Conservation (phyloP, 2,888 invertebrate genomes). For the Beris morrisii region DNA sequence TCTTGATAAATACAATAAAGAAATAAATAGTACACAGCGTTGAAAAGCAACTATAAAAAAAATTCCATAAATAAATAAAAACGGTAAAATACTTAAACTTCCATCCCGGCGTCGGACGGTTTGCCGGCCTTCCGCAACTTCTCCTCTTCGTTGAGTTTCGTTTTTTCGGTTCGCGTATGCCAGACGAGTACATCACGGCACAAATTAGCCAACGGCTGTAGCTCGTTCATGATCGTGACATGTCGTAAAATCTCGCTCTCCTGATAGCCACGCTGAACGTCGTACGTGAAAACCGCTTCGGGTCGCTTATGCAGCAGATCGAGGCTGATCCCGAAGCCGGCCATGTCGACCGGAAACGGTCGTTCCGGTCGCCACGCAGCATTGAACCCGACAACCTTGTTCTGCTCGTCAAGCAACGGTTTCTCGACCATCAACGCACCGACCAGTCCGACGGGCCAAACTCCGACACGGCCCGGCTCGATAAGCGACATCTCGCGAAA, state of each 20-base stretch:
- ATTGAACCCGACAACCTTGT: slow-evolving; percentile 61
- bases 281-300: slow-evolving; percentile 77
- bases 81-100: slow-evolving; percentile 55
- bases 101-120: slow-evolving; percentile 63
- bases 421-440: slow-evolving; percentile 93
- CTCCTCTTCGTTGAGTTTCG: slow-evolving; percentile 72
- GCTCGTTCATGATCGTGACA: slow-evolving; percentile 69
- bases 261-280: slow-evolving; percentile 85
- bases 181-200: slow-evolving; percentile 97
- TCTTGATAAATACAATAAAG: neutral
- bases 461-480: slow-evolving; percentile 71
- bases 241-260: slow-evolving; percentile 82
- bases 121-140: slow-evolving; percentile 58
- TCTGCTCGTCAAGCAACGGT: slow-evolving; percentile 71
- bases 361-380: slow-evolving; percentile 88
- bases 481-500: slow-evolving; percentile 89
- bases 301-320: slow-evolving; percentile 71
- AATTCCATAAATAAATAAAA: no score
- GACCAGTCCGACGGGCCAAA: slow-evolving; percentile 95
- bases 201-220: slow-evolving; percentile 89
- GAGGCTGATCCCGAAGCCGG: slow-evolving; percentile 88
- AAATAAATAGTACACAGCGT: neutral
- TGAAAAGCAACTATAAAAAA: no score
- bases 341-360: slow-evolving; percentile 97
- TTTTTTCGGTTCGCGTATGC: slow-evolving; percentile 95